Base-by-base conservation (phyloP, 2,113 vertebrate genomes). In the Brachyhypopomus occidentalis region DNA sequence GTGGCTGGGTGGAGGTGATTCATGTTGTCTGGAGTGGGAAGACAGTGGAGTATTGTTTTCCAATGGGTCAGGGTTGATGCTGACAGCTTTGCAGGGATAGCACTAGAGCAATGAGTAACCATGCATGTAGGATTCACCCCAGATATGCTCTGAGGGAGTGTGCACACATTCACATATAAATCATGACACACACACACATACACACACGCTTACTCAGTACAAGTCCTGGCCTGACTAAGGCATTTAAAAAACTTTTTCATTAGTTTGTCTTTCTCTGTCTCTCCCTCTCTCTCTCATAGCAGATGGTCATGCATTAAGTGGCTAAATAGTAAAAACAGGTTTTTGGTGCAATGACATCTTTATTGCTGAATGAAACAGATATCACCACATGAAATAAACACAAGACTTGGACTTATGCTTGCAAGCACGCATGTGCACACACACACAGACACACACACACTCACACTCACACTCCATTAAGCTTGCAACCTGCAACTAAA, bases 1-100 rank as follows among this genome's bases (percentile, higher is more conserved):
- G 76, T 87, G 38, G 80, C 87, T 80, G 75, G 82, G 78, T 89
- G 80, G 75, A 87, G 27, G 80, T 88, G 82, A 82, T 79, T 82
- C 79, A 85, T 81, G 70, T 48, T 19, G 23, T 38, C 60, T 36
- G 71, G 27, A 52, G 63, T 64, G 70, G 27, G 30, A 74, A 80
- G 71, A 80, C 71, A 80, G 72, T 66, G 45, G 25, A 25, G 60
- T n/a, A 63, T 66, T 80, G 79, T 80, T 74, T 52, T 66, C 41
- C 34, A 23, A 55, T 38, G 45, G 60, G 41, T 23, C 22, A 60
- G 71, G 78, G 60, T 79, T 79, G 62, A 38, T 63, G 70, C 56
- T 79, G 72, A 71, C 66, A 79, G 64, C 38, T 79, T 79, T 74
- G 71, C 25, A 72, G 60, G 7, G n/a, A 64, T 70, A 80, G 48